Percentiles rank a stretch among this genome's conserved stretches.
Evolutionary conservation across 2,113 vertebrate genomes (phyloP).

Genomic region (Ahaetulla prasina): DNA sequence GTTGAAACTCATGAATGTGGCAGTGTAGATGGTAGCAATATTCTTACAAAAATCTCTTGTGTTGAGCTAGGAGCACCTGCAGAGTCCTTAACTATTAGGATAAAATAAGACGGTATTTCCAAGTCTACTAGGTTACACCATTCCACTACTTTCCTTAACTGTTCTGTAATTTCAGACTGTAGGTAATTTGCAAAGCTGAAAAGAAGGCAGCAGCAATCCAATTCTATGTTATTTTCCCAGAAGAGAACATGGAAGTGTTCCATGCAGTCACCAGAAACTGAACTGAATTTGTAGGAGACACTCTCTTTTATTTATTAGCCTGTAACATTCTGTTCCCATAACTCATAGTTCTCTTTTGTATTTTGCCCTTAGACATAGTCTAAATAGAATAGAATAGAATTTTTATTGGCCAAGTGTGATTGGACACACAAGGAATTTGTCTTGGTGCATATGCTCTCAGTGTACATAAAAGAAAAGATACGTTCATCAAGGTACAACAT

Average conservation of each 20-base stretch:
- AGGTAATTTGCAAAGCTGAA: not conserved
- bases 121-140: not conserved
- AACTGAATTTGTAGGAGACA: not conserved
- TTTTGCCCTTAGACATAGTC: not conserved
- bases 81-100: too few species aligned
- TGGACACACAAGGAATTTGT: too few species aligned
- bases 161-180: not conserved
- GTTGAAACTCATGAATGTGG: not conserved
- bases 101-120: not conserved
- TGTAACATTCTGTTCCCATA: not conserved
- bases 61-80: not conserved
- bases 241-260: not conserved
- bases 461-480: too few species aligned
- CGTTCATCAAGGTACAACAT: too few species aligned
- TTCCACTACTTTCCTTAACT: not conserved
- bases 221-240: not conserved
- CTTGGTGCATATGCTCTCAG: too few species aligned
- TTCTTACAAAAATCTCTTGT: not conserved
- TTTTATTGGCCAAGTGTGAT: too few species aligned
- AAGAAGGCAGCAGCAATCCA: not conserved
- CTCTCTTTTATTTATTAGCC: not conserved
- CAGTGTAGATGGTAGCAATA: not conserved
- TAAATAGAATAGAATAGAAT: too few species aligned
- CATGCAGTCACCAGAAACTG: not conserved
- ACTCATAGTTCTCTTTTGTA: not conserved